Evolutionary conservation across 1,140 invertebrate genomes (phyloP).

Genomic region (Drosophila tristis): DNA sequence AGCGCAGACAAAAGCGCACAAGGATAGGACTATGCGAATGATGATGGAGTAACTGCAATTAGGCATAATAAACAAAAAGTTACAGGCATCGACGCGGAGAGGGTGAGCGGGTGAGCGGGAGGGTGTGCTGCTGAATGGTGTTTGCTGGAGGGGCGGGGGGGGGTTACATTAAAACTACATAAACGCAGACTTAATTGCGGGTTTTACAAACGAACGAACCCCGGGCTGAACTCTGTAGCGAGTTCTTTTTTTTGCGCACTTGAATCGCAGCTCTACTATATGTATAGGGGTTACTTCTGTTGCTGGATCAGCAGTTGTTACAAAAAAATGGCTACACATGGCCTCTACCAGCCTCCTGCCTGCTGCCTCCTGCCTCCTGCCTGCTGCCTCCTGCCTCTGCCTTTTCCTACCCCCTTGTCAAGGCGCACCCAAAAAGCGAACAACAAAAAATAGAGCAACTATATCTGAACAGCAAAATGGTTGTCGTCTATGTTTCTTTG

Average conservation of each 20-base stretch:
- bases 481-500: conserved; percentile 56
- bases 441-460: conserved; percentile 59
- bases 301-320: conserved; percentile 48
- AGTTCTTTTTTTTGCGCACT: conserved; percentile 63
- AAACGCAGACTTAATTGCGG: conserved; percentile 78
- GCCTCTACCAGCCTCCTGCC: conserved; percentile 23
- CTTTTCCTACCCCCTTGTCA: conserved; percentile 19
- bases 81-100: conserved; percentile 47
- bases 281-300: conserved; percentile 58
- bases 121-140: not conserved
- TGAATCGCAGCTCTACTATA: conserved; percentile 43
- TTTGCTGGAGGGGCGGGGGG: not conserved
- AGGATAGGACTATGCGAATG: conserved; percentile 37
- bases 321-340: conserved; percentile 74
- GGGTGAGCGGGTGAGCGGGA: conserved; percentile 7
- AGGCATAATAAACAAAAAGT: conserved; percentile 82
- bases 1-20: conserved; percentile 68
- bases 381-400: not conserved
- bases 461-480: conserved; percentile 64
- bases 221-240: conserved; percentile 26
- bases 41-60: conserved; percentile 80
- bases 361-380: too few relatives aligned
- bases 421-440: conserved; percentile 35
- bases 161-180: conserved; percentile 35
- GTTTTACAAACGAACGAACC: conserved; percentile 76